Base-by-base conservation (phyloP, 2,797 vertebrate species). In the Trematomus bernacchii region DNA sequence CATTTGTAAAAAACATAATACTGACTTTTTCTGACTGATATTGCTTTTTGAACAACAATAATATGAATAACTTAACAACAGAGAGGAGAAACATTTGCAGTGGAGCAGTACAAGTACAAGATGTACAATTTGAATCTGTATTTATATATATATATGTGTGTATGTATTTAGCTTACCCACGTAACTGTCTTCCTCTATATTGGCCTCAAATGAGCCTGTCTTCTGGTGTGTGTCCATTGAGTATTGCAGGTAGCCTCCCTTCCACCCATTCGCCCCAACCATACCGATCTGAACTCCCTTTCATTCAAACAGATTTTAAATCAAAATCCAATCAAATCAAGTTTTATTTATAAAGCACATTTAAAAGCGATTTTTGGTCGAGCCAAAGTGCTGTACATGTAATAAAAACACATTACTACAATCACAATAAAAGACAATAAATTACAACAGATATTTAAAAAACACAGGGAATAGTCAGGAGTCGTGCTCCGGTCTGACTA, bases 191-290 rank as follows among this genome's bases (percentile, higher is more conserved):
- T 77, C 2, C 3, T 78, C 51, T 4, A 83, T 71, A 8, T 0
- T 0, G 0, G 86, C 83, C 33, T 63, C 42, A 66, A 70, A 75
- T 57, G 85, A 59, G 0, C 0, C 0, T 0, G 0, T 0, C 11
- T 0, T 9, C 0, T 0, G 0, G 27, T 23, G 16, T 8, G 0
- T 2, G 9, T 1, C 0, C 9, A 0, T 0, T 11, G 0, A 13
- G 58, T 89, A 90, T 37, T 16, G 8, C 52, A 66, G 11, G 73
- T 74, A 93, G 47, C 93, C 93, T 62, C 95, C 94, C 69, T 15
- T 92, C 94, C 94, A 95, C 33, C 80, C 64, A 57, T 89, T 93
- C 5, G 93, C 94, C 18, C 95, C 95, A 51, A 95, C 90, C 13
- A 82, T 58, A 23, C 64, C 76, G 66, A 93, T 59, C 69, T 89